These are phyloP conservation scores for Neotoma lepida DNA, from an alignment of 2,113 vertebrate genomes.

Conservation along the genomic window DNA sequence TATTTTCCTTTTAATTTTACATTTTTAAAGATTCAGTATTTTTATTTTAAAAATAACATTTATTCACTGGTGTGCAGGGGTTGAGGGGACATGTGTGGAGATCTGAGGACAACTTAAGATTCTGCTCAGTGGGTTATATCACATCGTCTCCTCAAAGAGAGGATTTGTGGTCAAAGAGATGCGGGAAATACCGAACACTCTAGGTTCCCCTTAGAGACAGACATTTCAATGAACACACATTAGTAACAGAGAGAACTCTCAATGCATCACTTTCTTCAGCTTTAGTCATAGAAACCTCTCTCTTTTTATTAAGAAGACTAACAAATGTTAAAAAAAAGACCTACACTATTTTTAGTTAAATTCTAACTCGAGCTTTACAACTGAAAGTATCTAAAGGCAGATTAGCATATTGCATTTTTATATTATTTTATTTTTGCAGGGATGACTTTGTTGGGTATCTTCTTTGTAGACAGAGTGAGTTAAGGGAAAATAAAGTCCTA, in stretches of 20 bases:
- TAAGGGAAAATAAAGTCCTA: neutral
- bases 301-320: neutral
- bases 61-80: neutral
- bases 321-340: neutral
- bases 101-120: neutral
- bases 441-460: neutral
- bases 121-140: no score
- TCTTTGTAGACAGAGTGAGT: neutral
- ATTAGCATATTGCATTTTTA: neutral
- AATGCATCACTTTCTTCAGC: neutral
- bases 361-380: neutral
- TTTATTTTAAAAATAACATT: neutral
- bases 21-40: neutral
- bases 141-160: neutral
- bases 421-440: neutral
- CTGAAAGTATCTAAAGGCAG: neutral
- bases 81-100: neutral
- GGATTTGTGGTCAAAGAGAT: neutral
- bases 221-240: rapidly evolving
- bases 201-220: neutral
- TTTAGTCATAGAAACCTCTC: neutral
- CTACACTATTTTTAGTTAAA: neutral
- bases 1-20: neutral
- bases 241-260: neutral
- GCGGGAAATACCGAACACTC: rapidly evolving